Evolutionary conservation across 1,140 invertebrate genomes (phyloP), one percentile per base, ranked within the genome.

Genomic region (Drosophila gunungcola): DNA sequence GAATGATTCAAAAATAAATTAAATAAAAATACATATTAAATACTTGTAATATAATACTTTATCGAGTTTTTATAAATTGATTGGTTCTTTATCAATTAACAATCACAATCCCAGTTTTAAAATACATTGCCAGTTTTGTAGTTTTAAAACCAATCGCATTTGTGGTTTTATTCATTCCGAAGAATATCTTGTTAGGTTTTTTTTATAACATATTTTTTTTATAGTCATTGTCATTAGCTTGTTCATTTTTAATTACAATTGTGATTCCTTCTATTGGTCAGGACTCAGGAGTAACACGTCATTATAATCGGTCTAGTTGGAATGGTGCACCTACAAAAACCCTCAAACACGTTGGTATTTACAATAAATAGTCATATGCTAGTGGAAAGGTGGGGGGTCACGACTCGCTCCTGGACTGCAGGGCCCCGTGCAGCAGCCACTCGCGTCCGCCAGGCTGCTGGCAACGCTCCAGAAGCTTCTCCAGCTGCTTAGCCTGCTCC

Each of bases 361-460:
- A 75, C 41, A 56, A 74, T 57, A 52, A 41, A 65, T 41, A 51
- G 12, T 29, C 16, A 39, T 48, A 27, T 25, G 16, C 51, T 32
- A 63, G 46, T 27, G 45, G 13, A 25, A 36, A 12, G 9, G 12
- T 16, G 29, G 36, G 16, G 49, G 27, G 64, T 68, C 64, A 68
- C 64, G 64, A 13, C 46, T 65, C 29, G 12, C 42, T 57, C 13
- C 39, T 29, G 11, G 42, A 42, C 34, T 70, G 58, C 29, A 91
- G 5, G 21, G 88, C 69, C 1, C 64, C 54, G n/a, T 64, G 55
- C 2, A 91, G 58, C 7, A 89, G 56, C 36, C 52, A 70, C 41
- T 91, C 90, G 0, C 85, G 75, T 43, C 84, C 80, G 3, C 90
- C 90, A 0, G 85, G 65, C 9, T 64, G 52, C 12, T 73, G 61